Evolutionary conservation across 2,888 invertebrate species (phyloP).

Genomic region (Gymnosoma rotundatum): DNA sequence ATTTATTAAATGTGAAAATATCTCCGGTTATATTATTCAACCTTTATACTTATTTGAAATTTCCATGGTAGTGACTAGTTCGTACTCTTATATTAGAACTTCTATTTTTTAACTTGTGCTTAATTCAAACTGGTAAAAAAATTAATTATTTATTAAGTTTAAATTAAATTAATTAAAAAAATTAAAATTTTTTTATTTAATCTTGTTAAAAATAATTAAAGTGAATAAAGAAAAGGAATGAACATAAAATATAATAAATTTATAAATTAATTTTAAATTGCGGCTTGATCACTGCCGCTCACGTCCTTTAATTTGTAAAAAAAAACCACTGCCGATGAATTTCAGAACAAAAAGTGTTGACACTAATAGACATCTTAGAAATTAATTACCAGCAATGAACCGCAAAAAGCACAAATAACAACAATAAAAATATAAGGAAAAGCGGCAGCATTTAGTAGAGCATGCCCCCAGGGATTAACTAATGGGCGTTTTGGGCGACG

Average conservation of each 20-base stretch:
- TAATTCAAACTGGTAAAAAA: too few species aligned
- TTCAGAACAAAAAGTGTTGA: slow-evolving; percentile 42
- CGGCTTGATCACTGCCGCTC: background rate
- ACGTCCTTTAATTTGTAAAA: background rate
- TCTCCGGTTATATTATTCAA: too few species aligned
- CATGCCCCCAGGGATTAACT: slow-evolving; percentile 56
- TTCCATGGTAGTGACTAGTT: too few species aligned
- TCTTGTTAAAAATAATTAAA: too few species aligned
- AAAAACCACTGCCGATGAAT: background rate
- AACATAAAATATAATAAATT: background rate
- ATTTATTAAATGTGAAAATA: too few species aligned
- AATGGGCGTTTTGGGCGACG: slow-evolving; percentile 62
- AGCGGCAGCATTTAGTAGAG: slow-evolving; percentile 22
- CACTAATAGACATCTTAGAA: slow-evolving; percentile 73
- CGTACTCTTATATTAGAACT: too few species aligned
- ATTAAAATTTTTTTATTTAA: too few species aligned
- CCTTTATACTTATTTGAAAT: too few species aligned
- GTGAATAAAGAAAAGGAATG: too few species aligned
- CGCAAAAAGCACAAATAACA: slow-evolving; percentile 72
- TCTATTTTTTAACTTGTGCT: too few species aligned
- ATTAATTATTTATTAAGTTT: too few species aligned
- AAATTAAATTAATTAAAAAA: too few species aligned
- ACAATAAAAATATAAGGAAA: slow-evolving; percentile 35
- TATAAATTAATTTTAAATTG: slow-evolving; percentile 21
- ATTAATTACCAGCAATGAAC: slow-evolving; percentile 78